Evolutionary conservation across 1,140 invertebrate species (phyloP).

Genomic region (Callitettix versicolor): DNA sequence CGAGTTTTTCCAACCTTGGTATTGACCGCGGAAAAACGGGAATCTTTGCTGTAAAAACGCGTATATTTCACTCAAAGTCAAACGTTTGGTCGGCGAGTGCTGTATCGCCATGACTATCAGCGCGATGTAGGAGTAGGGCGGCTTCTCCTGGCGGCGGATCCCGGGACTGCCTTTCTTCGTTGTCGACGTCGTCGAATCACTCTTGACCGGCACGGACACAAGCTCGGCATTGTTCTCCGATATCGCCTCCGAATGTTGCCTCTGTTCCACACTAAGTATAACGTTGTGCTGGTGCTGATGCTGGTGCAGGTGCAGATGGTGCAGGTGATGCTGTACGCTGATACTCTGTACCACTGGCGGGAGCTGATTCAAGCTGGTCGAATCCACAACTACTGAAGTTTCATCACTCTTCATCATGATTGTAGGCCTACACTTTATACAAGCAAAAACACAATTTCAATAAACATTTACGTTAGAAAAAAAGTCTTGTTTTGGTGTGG

Average conservation of each 20-base stretch:
- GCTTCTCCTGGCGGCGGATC: slow-evolving; percentile 78
- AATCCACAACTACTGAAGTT: not conserved
- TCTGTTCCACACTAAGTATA: not conserved
- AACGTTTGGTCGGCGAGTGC: slow-evolving; percentile 69
- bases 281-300: slow-evolving; percentile 8
- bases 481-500: slow-evolving; percentile 9
- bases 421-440: slow-evolving; percentile 4
- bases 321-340: slow-evolving; percentile 18
- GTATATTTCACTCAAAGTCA: slow-evolving; percentile 87
- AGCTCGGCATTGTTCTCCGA: not conserved
- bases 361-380: not conserved
- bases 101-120: slow-evolving; percentile 97
- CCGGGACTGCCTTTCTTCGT: slow-evolving; percentile 30
- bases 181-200: not conserved
- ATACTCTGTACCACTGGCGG: slow-evolving; percentile 14
- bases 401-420: slow-evolving; percentile 10
- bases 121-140: slow-evolving; percentile 93
- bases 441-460: slow-evolving; percentile 7
- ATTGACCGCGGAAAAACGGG: slow-evolving; percentile 86
- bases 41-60: slow-evolving; percentile 74
- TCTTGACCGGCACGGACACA: not conserved
- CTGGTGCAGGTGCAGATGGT: slow-evolving; percentile 16
- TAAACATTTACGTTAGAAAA: slow-evolving; percentile 9
- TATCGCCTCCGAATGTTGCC: not conserved
- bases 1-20: slow-evolving; percentile 98